Percentiles rank a stretch among this genome's conserved stretches.
Evolutionary conservation across 2,113 vertebrate species (phyloP).

Genomic region (Myotis lucifugus): DNA sequence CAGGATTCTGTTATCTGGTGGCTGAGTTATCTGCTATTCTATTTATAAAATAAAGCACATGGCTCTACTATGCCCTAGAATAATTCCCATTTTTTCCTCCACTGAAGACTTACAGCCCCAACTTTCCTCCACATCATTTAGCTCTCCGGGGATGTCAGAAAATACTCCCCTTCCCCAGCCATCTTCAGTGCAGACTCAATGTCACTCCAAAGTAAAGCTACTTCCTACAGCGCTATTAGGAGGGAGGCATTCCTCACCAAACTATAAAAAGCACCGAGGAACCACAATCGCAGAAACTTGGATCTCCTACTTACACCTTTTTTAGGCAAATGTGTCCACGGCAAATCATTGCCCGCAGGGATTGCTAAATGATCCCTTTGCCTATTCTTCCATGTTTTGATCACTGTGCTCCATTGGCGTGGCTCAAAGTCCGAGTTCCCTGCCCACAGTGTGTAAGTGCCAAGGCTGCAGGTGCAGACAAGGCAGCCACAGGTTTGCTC

Average conservation of each 20-base stretch:
- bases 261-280: background rate
- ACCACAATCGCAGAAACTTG: background rate
- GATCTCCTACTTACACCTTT: background rate
- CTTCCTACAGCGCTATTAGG: background rate
- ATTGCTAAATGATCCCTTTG: background rate
- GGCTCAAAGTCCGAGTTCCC: background rate
- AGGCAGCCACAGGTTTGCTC: background rate
- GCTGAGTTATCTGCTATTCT: background rate
- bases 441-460: accelerated
- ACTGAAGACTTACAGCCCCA: background rate
- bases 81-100: background rate
- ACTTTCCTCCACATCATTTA: background rate
- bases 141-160: background rate
- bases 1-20: background rate
- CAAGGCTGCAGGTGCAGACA: background rate
- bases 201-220: background rate
- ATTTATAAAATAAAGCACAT: background rate
- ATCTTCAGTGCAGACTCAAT: background rate
- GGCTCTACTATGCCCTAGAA: background rate
- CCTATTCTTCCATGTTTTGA: background rate
- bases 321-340: background rate
- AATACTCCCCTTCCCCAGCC: background rate
- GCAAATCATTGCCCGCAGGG: background rate
- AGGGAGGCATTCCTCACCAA: background rate
- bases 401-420: background rate